phyloP scores from a whole-genome alignment of 2,888 invertebrate genomes.

The Sesia apiformis region DNA sequence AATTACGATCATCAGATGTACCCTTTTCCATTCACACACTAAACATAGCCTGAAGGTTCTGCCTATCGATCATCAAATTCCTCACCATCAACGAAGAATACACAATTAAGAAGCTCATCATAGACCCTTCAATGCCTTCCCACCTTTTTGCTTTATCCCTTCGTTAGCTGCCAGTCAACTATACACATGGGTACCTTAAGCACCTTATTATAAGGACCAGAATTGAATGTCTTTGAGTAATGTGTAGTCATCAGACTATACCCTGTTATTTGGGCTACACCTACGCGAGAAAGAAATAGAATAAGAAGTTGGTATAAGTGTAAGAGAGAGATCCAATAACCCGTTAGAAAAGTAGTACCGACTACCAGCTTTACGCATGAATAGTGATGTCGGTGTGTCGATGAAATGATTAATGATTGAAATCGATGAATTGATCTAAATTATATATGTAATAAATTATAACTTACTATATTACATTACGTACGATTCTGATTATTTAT shows the following conservation, averaged over 20 bases:
- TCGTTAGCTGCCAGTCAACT: no score
- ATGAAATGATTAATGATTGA: neutral
- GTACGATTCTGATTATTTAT: no score
- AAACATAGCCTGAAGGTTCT: neutral
- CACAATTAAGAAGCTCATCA: conserved; percentile 30
- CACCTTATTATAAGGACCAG: no score
- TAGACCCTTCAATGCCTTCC: neutral
- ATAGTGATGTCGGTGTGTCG: conserved; percentile 2
- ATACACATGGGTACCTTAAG: no score
- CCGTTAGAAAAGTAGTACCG: conserved; percentile 7
- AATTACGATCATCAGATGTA: no score
- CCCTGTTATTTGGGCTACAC: neutral
- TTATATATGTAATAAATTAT: no score
- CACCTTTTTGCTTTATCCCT: neutral
- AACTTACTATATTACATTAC: no score
- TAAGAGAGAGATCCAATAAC: neutral
- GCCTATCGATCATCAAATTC: conserved; percentile 12
- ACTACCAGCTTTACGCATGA: conserved; percentile 8
- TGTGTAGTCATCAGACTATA: neutral
- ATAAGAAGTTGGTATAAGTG: neutral
- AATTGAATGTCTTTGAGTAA: no score
- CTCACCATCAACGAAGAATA: conserved; percentile 27
- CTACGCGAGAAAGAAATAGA: neutral
- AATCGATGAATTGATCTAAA: no score
- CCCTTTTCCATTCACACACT: neutral